Percentiles rank a stretch among this genome's conserved stretches.
phyloP scores from a whole-genome alignment of 2,888 invertebrate species.

The Rhimphoctona megacephalus region DNA sequence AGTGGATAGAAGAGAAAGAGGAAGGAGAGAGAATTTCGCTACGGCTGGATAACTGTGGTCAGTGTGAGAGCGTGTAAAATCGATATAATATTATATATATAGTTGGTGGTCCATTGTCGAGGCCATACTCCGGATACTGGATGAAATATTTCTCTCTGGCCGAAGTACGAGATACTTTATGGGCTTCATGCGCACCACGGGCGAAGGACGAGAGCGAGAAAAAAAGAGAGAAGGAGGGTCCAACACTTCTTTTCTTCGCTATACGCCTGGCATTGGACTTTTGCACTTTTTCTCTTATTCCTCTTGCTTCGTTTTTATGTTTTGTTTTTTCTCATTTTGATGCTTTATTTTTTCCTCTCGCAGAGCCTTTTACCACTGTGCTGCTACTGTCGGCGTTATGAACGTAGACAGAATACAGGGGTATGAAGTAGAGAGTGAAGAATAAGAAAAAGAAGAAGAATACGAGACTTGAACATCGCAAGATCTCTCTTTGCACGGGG shows the following conservation, averaged over 20 bases:
- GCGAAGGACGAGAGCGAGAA: slow-evolving; percentile 14
- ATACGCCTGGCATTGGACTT: slow-evolving; percentile 36
- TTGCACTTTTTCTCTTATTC: slow-evolving; percentile 43
- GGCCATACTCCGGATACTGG: slow-evolving; percentile 69
- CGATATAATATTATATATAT: slow-evolving; percentile 41
- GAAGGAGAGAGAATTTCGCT: slow-evolving; percentile 36
- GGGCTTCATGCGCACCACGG: slow-evolving; percentile 60
- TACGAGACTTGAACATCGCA: slow-evolving; percentile 25
- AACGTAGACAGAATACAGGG: slow-evolving; percentile 38
- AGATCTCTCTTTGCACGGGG: slow-evolving; percentile 39
- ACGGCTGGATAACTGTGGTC: slow-evolving; percentile 60
- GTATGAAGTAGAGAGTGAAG: slow-evolving; percentile 21
- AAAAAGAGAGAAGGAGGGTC: slow-evolving; percentile 4
- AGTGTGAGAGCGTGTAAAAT: slow-evolving; percentile 65
- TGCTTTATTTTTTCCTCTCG: slow-evolving; percentile 28
- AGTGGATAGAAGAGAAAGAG: slow-evolving; percentile 20
- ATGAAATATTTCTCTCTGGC: slow-evolving; percentile 68
- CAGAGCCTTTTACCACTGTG: slow-evolving; percentile 30
- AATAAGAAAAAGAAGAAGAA: slow-evolving; percentile 35
- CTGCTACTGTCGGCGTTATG: slow-evolving; percentile 32
- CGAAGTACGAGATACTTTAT: slow-evolving; percentile 69
- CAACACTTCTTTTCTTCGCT: slow-evolving; percentile 42
- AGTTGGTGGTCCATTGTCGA: slow-evolving; percentile 59
- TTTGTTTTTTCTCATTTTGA: slow-evolving; percentile 30
- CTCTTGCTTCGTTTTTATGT: slow-evolving; percentile 22